A percentile compares a stretch with the other conserved stretches of the same genome.
Conservation (phyloP, 1,140 invertebrate species). For the Magallana ariakensis region DNA sequence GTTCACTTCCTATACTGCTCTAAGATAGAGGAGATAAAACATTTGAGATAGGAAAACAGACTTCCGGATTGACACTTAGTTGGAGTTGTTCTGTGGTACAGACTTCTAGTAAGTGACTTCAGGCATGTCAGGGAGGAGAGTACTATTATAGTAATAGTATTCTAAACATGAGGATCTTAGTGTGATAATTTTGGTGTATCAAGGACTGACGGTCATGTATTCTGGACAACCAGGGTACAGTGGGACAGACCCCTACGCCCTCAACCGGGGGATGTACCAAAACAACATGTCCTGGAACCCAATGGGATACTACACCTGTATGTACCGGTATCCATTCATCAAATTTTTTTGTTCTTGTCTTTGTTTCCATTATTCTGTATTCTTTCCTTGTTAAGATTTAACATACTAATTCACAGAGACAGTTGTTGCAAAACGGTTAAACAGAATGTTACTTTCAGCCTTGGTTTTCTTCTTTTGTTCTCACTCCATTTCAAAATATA, state of each 20-base stretch:
- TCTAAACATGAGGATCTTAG: background rate
- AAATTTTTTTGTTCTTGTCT: no score
- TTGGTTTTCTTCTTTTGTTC: no score
- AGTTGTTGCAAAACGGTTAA: no score
- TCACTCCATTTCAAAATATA: no score
- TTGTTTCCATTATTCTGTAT: no score
- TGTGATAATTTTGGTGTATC: background rate
- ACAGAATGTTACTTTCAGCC: no score
- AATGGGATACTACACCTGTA: conserved; percentile 30
- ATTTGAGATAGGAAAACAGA: background rate
- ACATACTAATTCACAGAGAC: no score
- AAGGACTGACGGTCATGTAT: conserved; percentile 7
- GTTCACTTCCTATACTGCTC: conserved; percentile 11
- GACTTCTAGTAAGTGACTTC: background rate
- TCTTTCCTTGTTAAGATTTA: no score
- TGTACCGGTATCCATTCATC: background rate
- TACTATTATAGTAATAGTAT: no score
- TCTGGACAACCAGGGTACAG: conserved; percentile 19
- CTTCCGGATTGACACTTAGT: conserved; percentile 22
- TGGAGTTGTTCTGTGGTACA: background rate
- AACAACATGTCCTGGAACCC: background rate
- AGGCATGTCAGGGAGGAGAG: background rate
- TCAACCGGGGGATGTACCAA: conserved; percentile 18
- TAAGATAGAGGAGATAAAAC: conserved; percentile 25
- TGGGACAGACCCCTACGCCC: background rate